Conservation (phyloP, 2,113 vertebrate species). For the Chascanopsetta lugubris region DNA sequence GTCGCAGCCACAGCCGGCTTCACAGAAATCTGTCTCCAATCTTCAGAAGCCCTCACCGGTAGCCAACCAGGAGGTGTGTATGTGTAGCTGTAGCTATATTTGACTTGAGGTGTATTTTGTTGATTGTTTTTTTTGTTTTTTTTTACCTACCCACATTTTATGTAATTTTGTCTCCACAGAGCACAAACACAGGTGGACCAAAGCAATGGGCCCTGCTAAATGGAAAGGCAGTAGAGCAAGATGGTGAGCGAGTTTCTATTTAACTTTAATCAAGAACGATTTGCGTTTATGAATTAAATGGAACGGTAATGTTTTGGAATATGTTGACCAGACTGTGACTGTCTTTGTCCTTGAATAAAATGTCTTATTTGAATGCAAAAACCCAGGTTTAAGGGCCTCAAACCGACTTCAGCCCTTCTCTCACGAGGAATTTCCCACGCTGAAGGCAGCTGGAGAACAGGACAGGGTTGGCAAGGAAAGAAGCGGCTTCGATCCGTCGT, state of each 20-base stretch:
- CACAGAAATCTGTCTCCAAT: slow-evolving; percentile 99
- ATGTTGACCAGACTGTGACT: not conserved
- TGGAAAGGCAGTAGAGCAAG: slow-evolving; percentile 97
- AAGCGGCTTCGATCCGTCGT: slow-evolving; percentile 99
- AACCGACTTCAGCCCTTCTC: slow-evolving; percentile 99
- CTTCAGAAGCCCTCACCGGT: slow-evolving; percentile 95
- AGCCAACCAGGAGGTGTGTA: slow-evolving; percentile 91
- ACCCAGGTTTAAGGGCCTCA: slow-evolving; percentile 98
- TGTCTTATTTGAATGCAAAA: slow-evolving; percentile 29
- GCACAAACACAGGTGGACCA: slow-evolving; percentile 98
- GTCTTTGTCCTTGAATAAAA: not conserved
- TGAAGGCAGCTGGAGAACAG: slow-evolving; percentile 99
- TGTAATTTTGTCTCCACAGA: slow-evolving; percentile 77
- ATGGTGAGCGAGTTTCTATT: slow-evolving; percentile 85
- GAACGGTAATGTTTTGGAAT: not conserved
- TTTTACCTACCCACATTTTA: not conserved
- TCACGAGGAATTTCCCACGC: slow-evolving; percentile 99
- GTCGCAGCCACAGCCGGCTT: slow-evolving; percentile 97
- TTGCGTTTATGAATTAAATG: slow-evolving; percentile 1
- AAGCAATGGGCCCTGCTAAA: slow-evolving; percentile 99
- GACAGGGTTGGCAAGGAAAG: slow-evolving; percentile 99
- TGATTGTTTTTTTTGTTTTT: not conserved
- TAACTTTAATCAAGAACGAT: not conserved
- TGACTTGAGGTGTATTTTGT: not conserved
- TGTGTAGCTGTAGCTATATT: not conserved